Percentiles rank a stretch among this genome's conserved stretches.
These are phyloP conservation scores for Adelognathus sp. DNA, from an alignment of 2,888 invertebrate genomes.

Conservation along the genomic window DNA sequence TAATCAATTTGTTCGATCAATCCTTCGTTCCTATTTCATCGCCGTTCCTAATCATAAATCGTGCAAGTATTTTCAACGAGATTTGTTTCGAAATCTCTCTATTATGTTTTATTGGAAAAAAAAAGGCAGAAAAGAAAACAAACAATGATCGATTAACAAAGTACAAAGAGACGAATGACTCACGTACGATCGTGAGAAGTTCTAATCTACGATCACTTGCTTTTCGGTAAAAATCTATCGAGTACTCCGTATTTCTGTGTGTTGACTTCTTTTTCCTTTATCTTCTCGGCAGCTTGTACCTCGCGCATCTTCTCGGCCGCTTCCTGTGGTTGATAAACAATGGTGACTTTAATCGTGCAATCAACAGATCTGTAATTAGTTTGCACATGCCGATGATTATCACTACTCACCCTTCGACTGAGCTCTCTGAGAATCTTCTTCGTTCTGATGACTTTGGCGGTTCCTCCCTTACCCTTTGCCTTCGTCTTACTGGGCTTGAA, in stretches of 20 bases:
- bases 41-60: neutral
- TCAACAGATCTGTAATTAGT: neutral
- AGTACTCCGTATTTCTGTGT: constrained; percentile 83
- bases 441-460: constrained; percentile 87
- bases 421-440: constrained; percentile 90
- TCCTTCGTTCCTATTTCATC: neutral
- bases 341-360: constrained; percentile 5
- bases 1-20: neutral
- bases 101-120: constrained; percentile 34
- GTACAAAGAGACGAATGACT: constrained; percentile 24
- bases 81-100: constrained; percentile 15
- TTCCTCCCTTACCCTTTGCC: constrained; percentile 89
- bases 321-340: constrained; percentile 79
- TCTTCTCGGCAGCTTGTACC: constrained; percentile 78
- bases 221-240: constrained; percentile 87
- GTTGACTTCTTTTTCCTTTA: constrained; percentile 76
- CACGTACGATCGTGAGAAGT: neutral
- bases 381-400: constrained; percentile 30
- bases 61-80: neutral
- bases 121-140: too few species aligned
- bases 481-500: constrained; percentile 88
- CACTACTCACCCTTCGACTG: constrained; percentile 84
- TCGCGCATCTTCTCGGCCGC: constrained; percentile 82
- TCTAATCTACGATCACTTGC: constrained; percentile 55
- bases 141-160: constrained; percentile 22